Base-by-base conservation (phyloP, 1,140 invertebrate genomes). In the Pogonomyrmex californicus region DNA sequence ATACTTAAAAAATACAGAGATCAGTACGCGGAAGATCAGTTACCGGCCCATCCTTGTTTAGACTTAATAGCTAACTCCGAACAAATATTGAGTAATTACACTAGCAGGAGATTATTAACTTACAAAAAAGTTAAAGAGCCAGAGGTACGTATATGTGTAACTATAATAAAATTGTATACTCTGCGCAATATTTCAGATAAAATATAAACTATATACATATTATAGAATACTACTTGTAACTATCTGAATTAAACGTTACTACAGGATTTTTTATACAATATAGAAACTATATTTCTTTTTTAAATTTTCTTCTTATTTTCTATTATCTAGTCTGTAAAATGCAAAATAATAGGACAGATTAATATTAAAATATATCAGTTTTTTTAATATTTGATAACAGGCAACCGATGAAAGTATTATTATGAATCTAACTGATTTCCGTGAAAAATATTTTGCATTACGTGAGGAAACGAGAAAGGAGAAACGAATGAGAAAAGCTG, bases 31-130 rank as follows among this genome's bases (percentile, higher is more conserved):
- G 97, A 97, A 78, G 95, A 97, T 2, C 96, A 97, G 56, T 94
- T 99, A 63, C 98, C 99, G 0, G 93, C 93, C 6, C 98, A 99
- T 95, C 96, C 97, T 7, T 98, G 98, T 94, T 95, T 99, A 71
- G 90, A 96, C 90, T 93, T 99, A 38, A 94, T 98, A 63, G 96
- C 96, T 41, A 99, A 99, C 95, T 98, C 97, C 23, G 98, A 99
- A 95, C 99, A 99, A 95, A 95, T 97, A 9, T 93, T 99, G 38
- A 97, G 97, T 10, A 97, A 96, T 91, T 96, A 97, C 86, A 97
- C 98, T 0, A 97, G 98, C 23, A 95, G 99, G 62, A 95, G 98
- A 79, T 95, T 99, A 38, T 96, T 99, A 23, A 99, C 98, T 1
- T 98, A 98, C 95, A 96, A 97, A 94, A 99, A 99, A 96, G 95